phyloP scores from a whole-genome alignment of 2,888 invertebrate genomes.

The Mimas tiliae region DNA sequence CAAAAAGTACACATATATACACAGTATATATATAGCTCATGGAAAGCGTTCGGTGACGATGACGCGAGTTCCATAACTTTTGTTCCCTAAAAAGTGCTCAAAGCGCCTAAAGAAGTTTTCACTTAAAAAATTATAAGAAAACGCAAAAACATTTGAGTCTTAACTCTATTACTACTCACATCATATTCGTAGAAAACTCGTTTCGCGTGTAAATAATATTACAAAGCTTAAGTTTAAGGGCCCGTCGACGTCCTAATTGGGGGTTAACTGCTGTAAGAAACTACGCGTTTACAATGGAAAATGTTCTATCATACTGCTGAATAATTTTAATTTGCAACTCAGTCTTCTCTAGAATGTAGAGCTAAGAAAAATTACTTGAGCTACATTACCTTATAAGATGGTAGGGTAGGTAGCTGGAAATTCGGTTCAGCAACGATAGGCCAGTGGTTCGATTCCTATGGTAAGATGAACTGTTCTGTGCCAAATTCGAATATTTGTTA shows the following conservation, averaged over 20 bases:
- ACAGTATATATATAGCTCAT: no score
- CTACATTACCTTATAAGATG: background rate
- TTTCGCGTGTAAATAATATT: constrained; percentile 24
- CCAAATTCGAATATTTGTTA: no score
- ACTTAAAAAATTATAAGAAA: no score
- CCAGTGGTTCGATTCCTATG: no score
- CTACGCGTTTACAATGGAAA: constrained; percentile 21
- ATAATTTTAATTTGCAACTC: constrained; percentile 14
- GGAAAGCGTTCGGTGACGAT: no score
- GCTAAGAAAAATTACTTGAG: background rate
- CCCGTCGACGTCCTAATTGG: constrained; percentile 22
- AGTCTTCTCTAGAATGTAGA: background rate
- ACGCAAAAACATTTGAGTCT: background rate
- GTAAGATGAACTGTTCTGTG: no score
- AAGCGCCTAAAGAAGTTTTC: no score
- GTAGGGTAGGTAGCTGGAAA: no score
- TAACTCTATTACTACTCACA: background rate
- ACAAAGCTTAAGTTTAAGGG: constrained; percentile 12
- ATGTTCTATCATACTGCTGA: constrained; percentile 18
- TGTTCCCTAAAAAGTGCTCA: no score
- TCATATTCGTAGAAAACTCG: constrained; percentile 1
- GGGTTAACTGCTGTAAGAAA: constrained; percentile 21
- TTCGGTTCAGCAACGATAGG: no score
- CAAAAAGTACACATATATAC: no score
- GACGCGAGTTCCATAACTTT: no score